Base-by-base conservation (phyloP, 2,113 vertebrate species). In the Noctilio leporinus region DNA sequence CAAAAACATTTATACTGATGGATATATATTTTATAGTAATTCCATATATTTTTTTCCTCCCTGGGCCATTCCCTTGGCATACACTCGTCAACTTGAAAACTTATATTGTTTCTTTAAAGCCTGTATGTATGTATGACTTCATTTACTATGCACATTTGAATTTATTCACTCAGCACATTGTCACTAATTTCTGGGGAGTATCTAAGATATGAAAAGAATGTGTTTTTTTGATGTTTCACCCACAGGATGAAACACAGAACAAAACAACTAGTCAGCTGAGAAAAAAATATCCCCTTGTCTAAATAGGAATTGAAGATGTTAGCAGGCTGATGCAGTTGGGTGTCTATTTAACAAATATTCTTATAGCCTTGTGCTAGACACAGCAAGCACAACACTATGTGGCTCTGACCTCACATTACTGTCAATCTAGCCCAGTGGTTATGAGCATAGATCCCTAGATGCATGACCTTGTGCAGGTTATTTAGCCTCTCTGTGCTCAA, bases 331-430 rank as follows among this genome's bases (percentile, higher is more conserved):
- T 5, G 40, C 38, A 2, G 73, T 57, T 51, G 40, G 5, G 5
- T n/a, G 28, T 59, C 30, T 14, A 17, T 6, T 86, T 22, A 78
- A 62, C 16, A 53, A 65, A 28, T 38, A 22, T 33, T 77, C 33
- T 11, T 33, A 49, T 9, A 38, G n/a, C 40, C n/a, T 28, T n/a
- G 4, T 6, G 49, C 28, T 9, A 35, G 55, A 20, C 33, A 7
- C 19, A 16, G 64, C 11, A 30, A n/a, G 22, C 28, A 1, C 24
- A 53, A 33, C 20, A 19, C 7, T 1, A 0, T 2, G 3, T 30
- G 6, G 11, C 72, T 64, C n/a, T 6, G 3, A 55, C 10, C 78
- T 80, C 67, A 26, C 6, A 43, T 20, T 40, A 51, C 35, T 53
- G 30, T 47, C 3, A 26, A 28, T 89, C 45, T 73, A 43, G 28